A percentile compares a stretch with the other conserved stretches of the same genome.
Evolutionary conservation across 30 jellyfish, hydroid and myxozoan species (phyloP).

Genomic region (Turritopsis rubra): DNA sequence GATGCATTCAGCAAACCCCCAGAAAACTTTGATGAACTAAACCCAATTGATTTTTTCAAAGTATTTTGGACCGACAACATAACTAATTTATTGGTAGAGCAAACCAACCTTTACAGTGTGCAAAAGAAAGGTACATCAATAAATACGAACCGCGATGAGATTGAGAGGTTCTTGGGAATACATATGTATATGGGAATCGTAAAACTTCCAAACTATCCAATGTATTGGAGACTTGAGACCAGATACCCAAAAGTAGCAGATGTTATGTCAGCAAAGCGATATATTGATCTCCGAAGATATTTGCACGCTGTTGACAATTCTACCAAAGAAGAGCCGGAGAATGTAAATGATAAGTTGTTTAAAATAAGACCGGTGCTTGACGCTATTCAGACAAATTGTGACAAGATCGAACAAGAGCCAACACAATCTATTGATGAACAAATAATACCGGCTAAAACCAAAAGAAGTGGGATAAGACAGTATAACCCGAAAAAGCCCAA

Average conservation of each 20-base stretch:
- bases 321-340: not conserved
- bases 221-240: conserved; percentile 2
- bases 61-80: conserved; percentile 1
- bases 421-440: conserved; percentile 4
- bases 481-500: conserved; percentile 51
- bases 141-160: not conserved
- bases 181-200: conserved; percentile 7
- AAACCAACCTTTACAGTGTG: conserved; percentile 9
- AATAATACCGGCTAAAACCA: conserved; percentile 18
- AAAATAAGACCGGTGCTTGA: not conserved
- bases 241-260: not conserved
- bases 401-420: conserved; percentile 5
- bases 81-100: not conserved
- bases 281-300: not conserved
- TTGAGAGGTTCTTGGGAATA: conserved; percentile 8
- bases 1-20: conserved; percentile 13
- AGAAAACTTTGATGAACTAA: conserved; percentile 2
- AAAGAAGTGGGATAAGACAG: conserved; percentile 27
- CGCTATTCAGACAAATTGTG: not conserved
- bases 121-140: conserved; percentile 1
- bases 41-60: conserved; percentile 2
- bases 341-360: not conserved
- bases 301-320: not conserved
- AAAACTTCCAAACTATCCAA: conserved; percentile 1
- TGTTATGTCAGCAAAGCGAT: conserved; percentile 15